Evolutionary conservation across 1,140 invertebrate species (phyloP).

Genomic region (Drosophila willistoni): DNA sequence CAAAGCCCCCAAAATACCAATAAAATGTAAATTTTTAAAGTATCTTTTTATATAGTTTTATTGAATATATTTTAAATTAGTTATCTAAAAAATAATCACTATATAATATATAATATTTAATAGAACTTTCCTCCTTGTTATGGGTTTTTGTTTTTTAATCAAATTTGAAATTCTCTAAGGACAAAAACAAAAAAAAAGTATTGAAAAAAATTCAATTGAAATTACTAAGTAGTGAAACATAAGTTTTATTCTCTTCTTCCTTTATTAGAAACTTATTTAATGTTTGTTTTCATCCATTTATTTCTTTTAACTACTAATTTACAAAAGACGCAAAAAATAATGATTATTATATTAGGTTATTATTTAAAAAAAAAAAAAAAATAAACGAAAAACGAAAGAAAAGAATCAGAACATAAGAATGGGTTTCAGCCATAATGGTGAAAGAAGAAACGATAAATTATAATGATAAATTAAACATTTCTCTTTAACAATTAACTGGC

Average conservation of each 20-base stretch:
- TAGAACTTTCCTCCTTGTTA: conserved; percentile 63
- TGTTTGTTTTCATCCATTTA: conserved; percentile 14
- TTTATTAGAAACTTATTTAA: conserved; percentile 21
- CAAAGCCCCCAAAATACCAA: not conserved
- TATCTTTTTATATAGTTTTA: conserved; percentile 59
- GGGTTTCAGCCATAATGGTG: conserved; percentile 4
- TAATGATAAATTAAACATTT: conserved; percentile 57
- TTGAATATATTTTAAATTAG: conserved; percentile 79
- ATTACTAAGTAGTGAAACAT: conserved; percentile 61
- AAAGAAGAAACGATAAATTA: conserved; percentile 48
- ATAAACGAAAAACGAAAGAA: conserved; percentile 20
- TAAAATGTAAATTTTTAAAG: not conserved
- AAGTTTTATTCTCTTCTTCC: conserved; percentile 28
- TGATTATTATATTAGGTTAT: conserved; percentile 41
- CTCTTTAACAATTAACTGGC: conserved; percentile 68
- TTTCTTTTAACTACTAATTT: conserved; percentile 63
- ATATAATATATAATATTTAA: conserved; percentile 59
- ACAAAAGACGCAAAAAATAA: conserved; percentile 55
- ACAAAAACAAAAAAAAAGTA: conserved; percentile 40
- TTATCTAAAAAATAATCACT: conserved; percentile 77
- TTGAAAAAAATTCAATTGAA: conserved; percentile 39
- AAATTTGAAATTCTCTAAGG: conserved; percentile 35
- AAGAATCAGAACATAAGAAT: conserved; percentile 7
- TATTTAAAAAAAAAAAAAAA: conserved; percentile 51
- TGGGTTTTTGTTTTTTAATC: conserved; percentile 19